Percentiles rank a stretch among this genome's conserved stretches.
phyloP scores from a whole-genome alignment of 2,888 invertebrate species.

The Pocota personata region DNA sequence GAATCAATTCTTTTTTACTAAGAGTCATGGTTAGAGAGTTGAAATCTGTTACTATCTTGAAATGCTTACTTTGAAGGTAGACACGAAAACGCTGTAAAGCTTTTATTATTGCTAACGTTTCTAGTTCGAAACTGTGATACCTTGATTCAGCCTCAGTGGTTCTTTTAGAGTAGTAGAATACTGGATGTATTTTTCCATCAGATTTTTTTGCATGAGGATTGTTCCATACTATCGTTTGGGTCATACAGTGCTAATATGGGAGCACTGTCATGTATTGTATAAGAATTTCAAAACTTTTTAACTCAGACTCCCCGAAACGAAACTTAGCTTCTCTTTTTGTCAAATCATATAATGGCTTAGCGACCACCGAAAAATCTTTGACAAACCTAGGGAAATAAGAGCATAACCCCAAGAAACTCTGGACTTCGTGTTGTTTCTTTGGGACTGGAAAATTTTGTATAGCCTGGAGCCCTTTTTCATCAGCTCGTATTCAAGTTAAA shows the following conservation, averaged over 20 bases:
- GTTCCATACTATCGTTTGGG: slow-evolving; percentile 75
- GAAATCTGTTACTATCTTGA: too few species aligned
- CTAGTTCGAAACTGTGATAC: slow-evolving; percentile 78
- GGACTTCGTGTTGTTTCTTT: not conserved
- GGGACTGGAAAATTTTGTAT: slow-evolving; percentile 15
- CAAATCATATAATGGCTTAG: slow-evolving; percentile 4
- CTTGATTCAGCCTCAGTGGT: slow-evolving; percentile 75
- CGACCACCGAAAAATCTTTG: not conserved
- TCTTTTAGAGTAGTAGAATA: slow-evolving; percentile 78
- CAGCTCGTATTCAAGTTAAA: not conserved
- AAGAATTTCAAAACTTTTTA: too few species aligned
- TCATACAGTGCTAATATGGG: slow-evolving; percentile 76
- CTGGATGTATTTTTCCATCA: slow-evolving; percentile 75
- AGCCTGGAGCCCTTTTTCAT: not conserved
- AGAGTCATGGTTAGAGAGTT: too few species aligned
- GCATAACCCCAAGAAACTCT: slow-evolving; percentile 1
- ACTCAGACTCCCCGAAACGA: too few species aligned
- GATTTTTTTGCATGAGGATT: slow-evolving; percentile 47
- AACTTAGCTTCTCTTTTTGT: not conserved
- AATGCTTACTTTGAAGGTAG: too few species aligned
- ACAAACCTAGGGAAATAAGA: slow-evolving; percentile 19
- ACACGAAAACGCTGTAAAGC: too few species aligned
- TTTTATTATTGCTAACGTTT: slow-evolving; percentile 67
- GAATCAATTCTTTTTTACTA: not conserved
- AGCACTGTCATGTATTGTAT: slow-evolving; percentile 35